Evolutionary conservation across 2,113 vertebrate genomes (phyloP).

Genomic region (Choloepus hoffmanni): DNA sequence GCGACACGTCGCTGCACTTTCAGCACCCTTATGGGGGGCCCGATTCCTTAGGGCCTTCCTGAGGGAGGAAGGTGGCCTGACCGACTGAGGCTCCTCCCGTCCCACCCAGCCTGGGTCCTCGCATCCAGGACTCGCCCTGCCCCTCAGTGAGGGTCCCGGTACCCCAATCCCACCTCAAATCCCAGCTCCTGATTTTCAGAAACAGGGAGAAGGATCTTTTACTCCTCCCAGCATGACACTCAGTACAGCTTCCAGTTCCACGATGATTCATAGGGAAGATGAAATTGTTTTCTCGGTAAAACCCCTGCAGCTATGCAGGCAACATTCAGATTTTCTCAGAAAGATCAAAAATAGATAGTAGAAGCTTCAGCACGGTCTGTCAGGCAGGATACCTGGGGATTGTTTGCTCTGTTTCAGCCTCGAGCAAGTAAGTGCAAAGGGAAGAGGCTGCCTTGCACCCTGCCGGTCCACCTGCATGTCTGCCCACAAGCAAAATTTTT

Average conservation of each 20-base stretch:
- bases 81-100: background rate
- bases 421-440: background rate
- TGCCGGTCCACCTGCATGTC: background rate
- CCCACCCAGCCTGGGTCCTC: background rate
- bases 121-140: background rate
- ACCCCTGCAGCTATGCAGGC: background rate
- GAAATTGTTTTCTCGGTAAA: background rate
- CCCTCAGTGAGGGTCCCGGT: background rate
- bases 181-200: background rate
- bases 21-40: background rate
- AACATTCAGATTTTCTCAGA: constrained; percentile 25
- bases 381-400: background rate
- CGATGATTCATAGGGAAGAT: background rate
- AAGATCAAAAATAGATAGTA: background rate
- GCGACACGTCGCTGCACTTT: too few relatives aligned
- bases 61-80: background rate
- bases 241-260: background rate
- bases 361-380: background rate
- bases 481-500: background rate
- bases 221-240: background rate
- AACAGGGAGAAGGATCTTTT: background rate
- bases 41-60: background rate
- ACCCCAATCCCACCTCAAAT: too few relatives aligned
- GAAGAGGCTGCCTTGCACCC: background rate
- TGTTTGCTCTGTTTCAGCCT: background rate